Conservation (phyloP, 2,113 vertebrate genomes). For the Mustela nigripes region DNA sequence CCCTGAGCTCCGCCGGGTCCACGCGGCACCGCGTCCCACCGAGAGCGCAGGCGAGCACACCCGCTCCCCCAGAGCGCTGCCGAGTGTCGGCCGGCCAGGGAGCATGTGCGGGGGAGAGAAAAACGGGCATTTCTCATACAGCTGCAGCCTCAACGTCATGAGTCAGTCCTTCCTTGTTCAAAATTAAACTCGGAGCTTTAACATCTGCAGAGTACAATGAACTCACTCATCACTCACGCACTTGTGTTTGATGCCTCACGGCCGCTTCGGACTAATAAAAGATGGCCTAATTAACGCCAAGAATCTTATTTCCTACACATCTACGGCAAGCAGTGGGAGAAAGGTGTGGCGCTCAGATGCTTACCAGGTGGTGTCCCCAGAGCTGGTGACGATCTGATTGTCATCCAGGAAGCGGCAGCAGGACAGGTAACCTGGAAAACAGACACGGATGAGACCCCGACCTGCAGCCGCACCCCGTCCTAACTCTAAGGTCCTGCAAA, state of each 20-base stretch:
- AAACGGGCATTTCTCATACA: no score
- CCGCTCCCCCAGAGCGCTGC: rapidly evolving
- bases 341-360: slow-evolving; percentile 42
- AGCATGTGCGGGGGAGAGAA: background rate
- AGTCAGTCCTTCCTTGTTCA: background rate
- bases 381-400: slow-evolving; percentile 99
- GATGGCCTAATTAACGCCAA: background rate
- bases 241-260: background rate
- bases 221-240: background rate
- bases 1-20: background rate
- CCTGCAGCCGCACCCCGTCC: rapidly evolving
- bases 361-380: slow-evolving; percentile 99
- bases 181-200: background rate
- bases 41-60: rapidly evolving
- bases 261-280: background rate
- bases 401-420: slow-evolving; percentile 99
- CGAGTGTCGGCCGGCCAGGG: background rate
- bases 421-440: slow-evolving; percentile 95
- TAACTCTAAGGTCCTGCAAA: background rate
- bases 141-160: background rate
- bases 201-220: background rate
- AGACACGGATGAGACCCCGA: background rate
- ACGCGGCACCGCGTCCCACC: rapidly evolving
- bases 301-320: background rate
- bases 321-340: background rate